Conservation (phyloP, 37 sponge, comb jelly and placozoan species). For the Geodia barretti region DNA sequence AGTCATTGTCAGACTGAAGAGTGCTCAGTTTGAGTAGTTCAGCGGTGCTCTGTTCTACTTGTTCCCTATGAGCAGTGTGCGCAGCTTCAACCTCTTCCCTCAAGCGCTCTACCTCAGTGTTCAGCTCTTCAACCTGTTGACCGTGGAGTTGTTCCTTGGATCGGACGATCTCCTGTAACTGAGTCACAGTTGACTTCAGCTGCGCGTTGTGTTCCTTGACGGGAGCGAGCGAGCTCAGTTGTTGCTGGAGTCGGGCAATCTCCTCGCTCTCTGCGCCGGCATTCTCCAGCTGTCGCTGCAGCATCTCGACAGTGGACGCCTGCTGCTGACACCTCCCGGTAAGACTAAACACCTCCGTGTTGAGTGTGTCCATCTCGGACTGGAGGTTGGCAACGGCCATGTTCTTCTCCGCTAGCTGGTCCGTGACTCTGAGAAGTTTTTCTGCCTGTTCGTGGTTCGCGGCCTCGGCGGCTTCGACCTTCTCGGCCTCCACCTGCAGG, state of each 20-base stretch:
- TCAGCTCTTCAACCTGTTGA: too few relatives aligned
- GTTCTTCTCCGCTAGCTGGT: constrained; percentile 29
- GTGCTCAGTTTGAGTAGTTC: constrained; percentile 23
- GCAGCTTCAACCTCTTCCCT: constrained; percentile 4
- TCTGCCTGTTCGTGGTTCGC: background rate
- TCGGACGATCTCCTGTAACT: background rate
- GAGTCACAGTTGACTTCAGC: background rate
- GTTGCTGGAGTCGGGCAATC: constrained; percentile 21
- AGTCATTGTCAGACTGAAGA: constrained; percentile 12
- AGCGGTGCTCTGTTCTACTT: constrained; percentile 6
- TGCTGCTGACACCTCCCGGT: constrained; percentile 20
- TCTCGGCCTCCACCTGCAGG: background rate
- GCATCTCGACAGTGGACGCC: background rate
- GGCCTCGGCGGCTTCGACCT: background rate
- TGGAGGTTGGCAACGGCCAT: constrained; percentile 23
- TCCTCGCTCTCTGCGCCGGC: constrained; percentile 26
- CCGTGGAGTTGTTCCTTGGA: too few relatives aligned
- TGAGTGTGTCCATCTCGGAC: constrained; percentile 30
- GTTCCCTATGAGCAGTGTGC: background rate
- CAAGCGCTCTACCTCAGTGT: constrained; percentile 4
- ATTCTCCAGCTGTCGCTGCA: constrained; percentile 23
- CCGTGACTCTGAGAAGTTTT: background rate
- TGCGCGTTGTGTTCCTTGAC: background rate
- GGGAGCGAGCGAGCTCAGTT: background rate
- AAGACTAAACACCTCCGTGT: constrained; percentile 21